Evolutionary conservation across 2,888 invertebrate species (phyloP).

Genomic region (Drosophila vallismaia): DNA sequence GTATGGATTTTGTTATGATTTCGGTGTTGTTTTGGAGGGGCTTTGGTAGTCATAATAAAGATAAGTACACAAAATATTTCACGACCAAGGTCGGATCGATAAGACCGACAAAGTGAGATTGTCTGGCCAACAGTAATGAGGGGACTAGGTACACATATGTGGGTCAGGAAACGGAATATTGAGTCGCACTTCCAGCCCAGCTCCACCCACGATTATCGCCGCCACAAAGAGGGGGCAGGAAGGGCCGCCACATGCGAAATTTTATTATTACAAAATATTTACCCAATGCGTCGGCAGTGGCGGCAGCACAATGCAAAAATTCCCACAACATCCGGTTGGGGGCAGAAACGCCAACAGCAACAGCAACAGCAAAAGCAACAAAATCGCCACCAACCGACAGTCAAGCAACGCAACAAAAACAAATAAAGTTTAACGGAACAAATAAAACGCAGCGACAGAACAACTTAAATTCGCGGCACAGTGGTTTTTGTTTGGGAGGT

Average conservation of each 20-base stretch:
- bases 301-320: conserved; percentile 70
- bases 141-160: background rate
- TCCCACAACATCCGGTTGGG: conserved; percentile 78
- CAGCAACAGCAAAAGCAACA: conserved; percentile 22
- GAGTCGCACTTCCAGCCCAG: background rate
- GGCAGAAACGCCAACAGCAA: conserved; percentile 50
- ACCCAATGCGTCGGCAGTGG: conserved; percentile 50
- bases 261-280: conserved; percentile 78
- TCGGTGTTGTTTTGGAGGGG: background rate
- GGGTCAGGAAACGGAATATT: background rate
- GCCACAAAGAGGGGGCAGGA: background rate
- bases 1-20: conserved; percentile 39
- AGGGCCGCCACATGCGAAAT: conserved; percentile 68
- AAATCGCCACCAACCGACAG: conserved; percentile 2
- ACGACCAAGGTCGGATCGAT: conserved; percentile 26
- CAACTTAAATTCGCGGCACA: conserved; percentile 32
- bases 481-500: conserved; percentile 1
- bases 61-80: conserved; percentile 15
- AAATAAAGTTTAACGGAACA: conserved; percentile 61
- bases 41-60: background rate
- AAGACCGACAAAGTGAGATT: background rate
- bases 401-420: conserved; percentile 72
- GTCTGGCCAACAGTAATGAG: background rate
- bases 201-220: conserved; percentile 22
- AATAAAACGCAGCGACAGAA: conserved; percentile 11